A percentile compares a stretch with the other conserved stretches of the same genome.
Conservation (phyloP, 2,888 invertebrate genomes). For the Conistra vaccinii region DNA sequence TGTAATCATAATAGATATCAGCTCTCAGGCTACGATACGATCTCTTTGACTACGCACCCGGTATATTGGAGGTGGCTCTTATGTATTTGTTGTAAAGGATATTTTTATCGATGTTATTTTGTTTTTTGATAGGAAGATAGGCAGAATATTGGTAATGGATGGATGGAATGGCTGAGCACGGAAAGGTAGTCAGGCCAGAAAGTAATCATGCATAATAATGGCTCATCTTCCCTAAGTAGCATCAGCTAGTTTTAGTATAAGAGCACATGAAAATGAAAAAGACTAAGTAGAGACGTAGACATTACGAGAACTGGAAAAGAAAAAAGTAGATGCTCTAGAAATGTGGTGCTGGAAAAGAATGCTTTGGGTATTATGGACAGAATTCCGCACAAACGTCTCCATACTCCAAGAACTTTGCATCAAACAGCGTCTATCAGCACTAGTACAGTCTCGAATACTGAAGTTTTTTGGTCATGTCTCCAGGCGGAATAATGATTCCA, state of each 20-base stretch:
- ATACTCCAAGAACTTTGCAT: too few relatives aligned
- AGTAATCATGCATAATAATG: neutral
- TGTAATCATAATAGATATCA: conserved; percentile 56
- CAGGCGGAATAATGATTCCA: too few relatives aligned
- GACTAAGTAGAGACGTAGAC: too few relatives aligned
- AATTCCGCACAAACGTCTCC: too few relatives aligned
- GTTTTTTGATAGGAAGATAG: conserved; percentile 15
- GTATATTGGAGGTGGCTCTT: conserved; percentile 29
- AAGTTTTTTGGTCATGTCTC: too few relatives aligned
- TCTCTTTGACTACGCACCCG: conserved; percentile 46
- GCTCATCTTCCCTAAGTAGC: neutral
- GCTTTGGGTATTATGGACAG: too few relatives aligned
- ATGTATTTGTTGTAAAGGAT: conserved; percentile 37
- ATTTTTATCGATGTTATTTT: conserved; percentile 34
- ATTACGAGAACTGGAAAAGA: too few relatives aligned
- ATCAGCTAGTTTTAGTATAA: neutral
- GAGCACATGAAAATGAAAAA: neutral
- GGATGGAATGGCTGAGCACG: neutral
- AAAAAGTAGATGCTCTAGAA: too few relatives aligned
- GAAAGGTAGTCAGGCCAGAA: neutral
- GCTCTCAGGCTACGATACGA: conserved; percentile 35
- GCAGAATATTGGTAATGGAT: conserved; percentile 12
- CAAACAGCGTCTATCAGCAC: too few relatives aligned
- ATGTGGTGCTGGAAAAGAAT: too few relatives aligned
- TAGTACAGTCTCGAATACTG: too few relatives aligned